A percentile compares a stretch with the other conserved stretches of the same genome.
phyloP scores from a whole-genome alignment of 1,140 invertebrate genomes.

The Octopus bimaculoides region DNA sequence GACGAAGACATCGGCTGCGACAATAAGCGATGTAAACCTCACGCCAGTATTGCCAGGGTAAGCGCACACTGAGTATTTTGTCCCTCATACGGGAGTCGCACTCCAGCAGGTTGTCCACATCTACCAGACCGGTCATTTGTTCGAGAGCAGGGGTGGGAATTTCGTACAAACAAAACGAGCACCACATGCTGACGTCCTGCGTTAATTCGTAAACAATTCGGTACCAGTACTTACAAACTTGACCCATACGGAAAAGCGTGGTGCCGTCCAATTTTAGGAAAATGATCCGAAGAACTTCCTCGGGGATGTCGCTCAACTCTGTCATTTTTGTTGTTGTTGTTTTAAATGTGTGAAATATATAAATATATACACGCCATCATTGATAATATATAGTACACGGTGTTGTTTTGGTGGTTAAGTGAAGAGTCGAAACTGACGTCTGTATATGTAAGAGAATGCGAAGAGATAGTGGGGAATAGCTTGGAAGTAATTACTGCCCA shows the following conservation, averaged over 20 bases:
- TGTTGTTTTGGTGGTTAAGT: no score
- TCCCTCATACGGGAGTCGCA: neutral
- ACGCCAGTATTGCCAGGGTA: neutral
- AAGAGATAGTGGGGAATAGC: no score
- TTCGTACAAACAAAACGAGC: neutral
- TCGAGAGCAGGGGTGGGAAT: neutral
- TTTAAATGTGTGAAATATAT: neutral
- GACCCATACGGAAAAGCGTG: neutral
- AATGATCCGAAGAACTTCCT: neutral
- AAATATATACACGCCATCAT: neutral
- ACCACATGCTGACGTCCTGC: neutral
- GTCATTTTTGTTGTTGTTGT: neutral
- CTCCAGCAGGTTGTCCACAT: neutral
- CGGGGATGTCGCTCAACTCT: neutral
- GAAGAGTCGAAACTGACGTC: no score
- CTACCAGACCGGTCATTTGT: neutral
- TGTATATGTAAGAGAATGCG: no score
- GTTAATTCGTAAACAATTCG: neutral
- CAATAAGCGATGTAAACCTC: neutral
- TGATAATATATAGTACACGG: neutral
- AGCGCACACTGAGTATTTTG: neutral
- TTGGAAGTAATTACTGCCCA: no score
- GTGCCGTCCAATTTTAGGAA: neutral
- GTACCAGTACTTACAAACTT: neutral
- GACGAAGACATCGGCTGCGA: neutral